Base-by-base conservation (phyloP, 2,113 vertebrate genomes). In the Pygoscelis antarcticus region DNA sequence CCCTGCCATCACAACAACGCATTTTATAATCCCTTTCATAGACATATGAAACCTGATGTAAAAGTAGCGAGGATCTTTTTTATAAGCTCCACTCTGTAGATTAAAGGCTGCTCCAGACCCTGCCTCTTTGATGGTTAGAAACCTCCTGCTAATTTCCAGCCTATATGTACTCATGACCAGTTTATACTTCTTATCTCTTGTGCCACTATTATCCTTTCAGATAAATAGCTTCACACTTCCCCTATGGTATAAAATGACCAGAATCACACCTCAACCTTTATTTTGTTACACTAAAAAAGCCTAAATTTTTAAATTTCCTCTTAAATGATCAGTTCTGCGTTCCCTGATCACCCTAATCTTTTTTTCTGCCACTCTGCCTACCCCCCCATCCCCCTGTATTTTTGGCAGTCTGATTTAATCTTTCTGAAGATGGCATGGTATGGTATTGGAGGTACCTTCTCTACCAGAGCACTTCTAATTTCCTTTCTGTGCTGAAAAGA, bases 1-100 rank as follows among this genome's bases (percentile, higher is more conserved):
- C 32, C 23, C 81, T 82, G 69, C 80, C 77, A 89, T 96, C 93
- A 94, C 26, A 97, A 52, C 89, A 96, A 32, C 89, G 96, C 81
- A 14, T 96, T 91, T 95, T 87, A 72, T 79, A 96, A 95, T 95
- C 87, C 57, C 40, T 96, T 93, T 72, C 34, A 61, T 91, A 95
- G 93, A 96, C 91, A 69, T 34, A 54, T 23, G 34, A 87, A 95
- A 87, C 49, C 20, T 51, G 57, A 69, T 34, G 62, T 72, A 83
- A 72, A 89, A 96, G 34, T 32, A 69, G 26, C 15, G 42, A 84
- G 52, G 26, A 68, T 54, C 22, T 42, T 75, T 82, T 88, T 75
- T 27, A 64, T 44, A 79, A 79, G 20, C 36, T 79, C 49, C 30
- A 38, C 20, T 87, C 25, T 34, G 74, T 34, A 49, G 62, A 92